Conservation (phyloP, 1,140 invertebrate species). For the Drosophila rhopaloa region DNA sequence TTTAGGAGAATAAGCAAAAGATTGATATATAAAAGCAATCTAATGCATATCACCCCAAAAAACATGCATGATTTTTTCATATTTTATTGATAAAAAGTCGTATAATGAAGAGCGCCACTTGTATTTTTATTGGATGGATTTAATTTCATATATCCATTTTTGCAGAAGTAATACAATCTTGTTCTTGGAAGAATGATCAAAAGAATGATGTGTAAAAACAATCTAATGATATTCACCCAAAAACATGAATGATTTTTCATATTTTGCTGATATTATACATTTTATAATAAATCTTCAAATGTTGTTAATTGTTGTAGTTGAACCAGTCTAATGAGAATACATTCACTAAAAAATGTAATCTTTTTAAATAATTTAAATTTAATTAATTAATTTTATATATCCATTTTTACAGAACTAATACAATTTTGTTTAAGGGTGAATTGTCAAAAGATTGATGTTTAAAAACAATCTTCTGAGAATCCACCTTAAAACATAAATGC, state of each 20-base stretch:
- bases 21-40: neutral
- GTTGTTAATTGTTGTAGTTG: no score
- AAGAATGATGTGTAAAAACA: neutral
- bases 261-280: no score
- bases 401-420: neutral
- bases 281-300: no score
- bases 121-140: no score
- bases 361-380: no score
- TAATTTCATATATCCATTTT: neutral
- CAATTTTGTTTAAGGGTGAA: neutral
- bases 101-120: no score
- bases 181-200: neutral
- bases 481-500: neutral
- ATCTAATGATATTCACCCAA: neutral
- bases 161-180: neutral
- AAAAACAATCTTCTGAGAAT: neutral
- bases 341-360: no score
- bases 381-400: no score
- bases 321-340: no score
- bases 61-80: neutral
- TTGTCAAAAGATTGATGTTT: neutral
- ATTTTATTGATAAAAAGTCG: no score
- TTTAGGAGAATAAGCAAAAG: neutral
- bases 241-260: neutral
- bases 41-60: neutral